Base-by-base conservation (phyloP, 1,140 invertebrate genomes). In the Drosophila sucinea region DNA sequence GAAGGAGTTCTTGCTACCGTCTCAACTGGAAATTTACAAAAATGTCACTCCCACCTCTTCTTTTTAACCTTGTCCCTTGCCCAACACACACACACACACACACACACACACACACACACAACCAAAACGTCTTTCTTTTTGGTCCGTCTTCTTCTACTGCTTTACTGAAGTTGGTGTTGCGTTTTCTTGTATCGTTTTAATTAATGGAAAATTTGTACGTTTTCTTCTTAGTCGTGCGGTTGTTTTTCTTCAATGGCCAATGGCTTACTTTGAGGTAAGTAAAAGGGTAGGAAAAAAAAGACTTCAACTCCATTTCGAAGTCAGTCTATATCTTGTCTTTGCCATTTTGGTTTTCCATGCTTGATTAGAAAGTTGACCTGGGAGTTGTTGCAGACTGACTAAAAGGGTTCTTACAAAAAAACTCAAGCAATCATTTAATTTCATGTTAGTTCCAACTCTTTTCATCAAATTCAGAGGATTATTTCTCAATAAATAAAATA, bases 201-300 rank as follows among this genome's bases (percentile, higher is more conserved):
- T 87, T 87, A 87, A 89, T 77, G 76, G 66, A 72, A 83, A 80
- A 74, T 83, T 79, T 89, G 79, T 84, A 81, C 74, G 67, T 73
- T 80, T 80, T 78, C 80, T 75, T 75, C 61, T 70, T 69, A 82
- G 67, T 81, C 80, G 67, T 83, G 79, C 77, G 79, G 76, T 76
- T 55, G 60, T 62, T 62, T 62, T 62, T 71, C 66, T 79, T 76
- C 79, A 82, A 70, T 79, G 35, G 68, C 27, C 56, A 60, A 69
- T 41, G 44, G 32, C 32, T 7, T 72, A 63, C 66, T 40, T 65
- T 54, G 65, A 67, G 47, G 7, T 51, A 27, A 27, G 44, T 51
- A 27, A 65, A 81, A 76, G 82, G 63, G 70, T 77, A 73, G 17
- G 17, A 17, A 17, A 17, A 17, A 17, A 76, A 77, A 70, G 61